Evolutionary conservation across 1,140 invertebrate species (phyloP).

Genomic region (Hylaeus anthracinus): DNA sequence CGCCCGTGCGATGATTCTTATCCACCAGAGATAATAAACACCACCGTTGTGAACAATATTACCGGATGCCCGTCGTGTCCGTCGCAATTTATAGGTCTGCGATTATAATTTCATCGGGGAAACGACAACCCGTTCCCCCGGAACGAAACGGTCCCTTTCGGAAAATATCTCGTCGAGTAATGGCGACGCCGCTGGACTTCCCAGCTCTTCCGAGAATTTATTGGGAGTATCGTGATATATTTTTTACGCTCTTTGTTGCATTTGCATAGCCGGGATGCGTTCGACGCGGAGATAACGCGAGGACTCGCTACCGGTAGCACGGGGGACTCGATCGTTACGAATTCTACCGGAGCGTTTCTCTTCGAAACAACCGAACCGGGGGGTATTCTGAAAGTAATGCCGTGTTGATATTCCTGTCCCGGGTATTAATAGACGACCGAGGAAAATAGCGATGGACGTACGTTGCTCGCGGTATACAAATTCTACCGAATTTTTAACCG

Average conservation of each 20-base stretch:
- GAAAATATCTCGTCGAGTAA: not conserved
- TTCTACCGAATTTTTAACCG: too few relatives aligned
- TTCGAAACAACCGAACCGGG: too few relatives aligned
- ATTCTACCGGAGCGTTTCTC: too few relatives aligned
- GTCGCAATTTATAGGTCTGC: not conserved
- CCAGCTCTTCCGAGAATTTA: not conserved
- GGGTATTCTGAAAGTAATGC: too few relatives aligned
- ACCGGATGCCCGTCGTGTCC: not conserved
- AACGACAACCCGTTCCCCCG: not conserved
- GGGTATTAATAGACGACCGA: not conserved
- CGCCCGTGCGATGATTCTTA: not conserved
- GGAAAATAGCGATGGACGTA: too few relatives aligned
- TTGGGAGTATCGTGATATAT: not conserved
- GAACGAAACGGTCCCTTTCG: not conserved
- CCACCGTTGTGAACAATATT: not conserved
- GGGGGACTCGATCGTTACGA: not conserved
- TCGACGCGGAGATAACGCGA: not conserved
- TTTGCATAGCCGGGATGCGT: not conserved
- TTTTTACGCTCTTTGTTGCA: not conserved
- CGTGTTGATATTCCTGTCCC: too few relatives aligned
- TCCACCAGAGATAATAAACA: not conserved
- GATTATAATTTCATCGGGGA: constrained; percentile 7
- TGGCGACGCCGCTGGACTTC: not conserved
- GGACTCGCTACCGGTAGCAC: not conserved
- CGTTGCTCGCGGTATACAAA: too few relatives aligned